A percentile compares a stretch with the other conserved stretches of the same genome.
Evolutionary conservation across 2,113 vertebrate genomes (phyloP).

Genomic region (Ovis canadensis): DNA sequence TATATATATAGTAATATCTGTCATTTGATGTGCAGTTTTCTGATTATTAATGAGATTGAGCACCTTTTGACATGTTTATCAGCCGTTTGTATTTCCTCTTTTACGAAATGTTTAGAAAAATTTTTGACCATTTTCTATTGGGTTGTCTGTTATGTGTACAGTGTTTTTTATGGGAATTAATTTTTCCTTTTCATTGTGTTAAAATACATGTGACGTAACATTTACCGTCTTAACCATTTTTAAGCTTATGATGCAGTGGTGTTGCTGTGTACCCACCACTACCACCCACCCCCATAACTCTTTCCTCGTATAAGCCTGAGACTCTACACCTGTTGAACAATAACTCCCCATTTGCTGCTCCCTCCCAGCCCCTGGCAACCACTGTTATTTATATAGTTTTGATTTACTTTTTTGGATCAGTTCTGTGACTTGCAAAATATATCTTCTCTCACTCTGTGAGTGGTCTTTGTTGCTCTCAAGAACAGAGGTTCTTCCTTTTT

Average conservation of each 20-base stretch:
- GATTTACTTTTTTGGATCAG: not conserved
- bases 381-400: not conserved
- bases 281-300: not conserved
- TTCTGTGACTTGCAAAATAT: not conserved
- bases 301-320: not conserved
- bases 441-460: not conserved
- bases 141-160: not conserved
- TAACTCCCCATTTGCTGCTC: not conserved
- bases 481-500: constrained; percentile 1
- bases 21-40: not conserved
- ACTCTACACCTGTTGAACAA: not conserved
- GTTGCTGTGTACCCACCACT: not conserved
- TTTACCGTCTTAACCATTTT: not conserved
- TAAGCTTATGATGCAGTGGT: not conserved
- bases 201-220: not conserved
- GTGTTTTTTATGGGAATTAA: not conserved
- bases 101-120: not conserved
- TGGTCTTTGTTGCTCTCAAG: not conserved
- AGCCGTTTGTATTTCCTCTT: not conserved
- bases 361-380: not conserved
- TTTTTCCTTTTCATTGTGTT: not conserved
- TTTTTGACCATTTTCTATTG: not conserved
- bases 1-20: not conserved
- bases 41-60: not conserved
- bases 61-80: not conserved